Conservation (phyloP, 2,797 vertebrate genomes). For the Sebastes trivittatus region DNA sequence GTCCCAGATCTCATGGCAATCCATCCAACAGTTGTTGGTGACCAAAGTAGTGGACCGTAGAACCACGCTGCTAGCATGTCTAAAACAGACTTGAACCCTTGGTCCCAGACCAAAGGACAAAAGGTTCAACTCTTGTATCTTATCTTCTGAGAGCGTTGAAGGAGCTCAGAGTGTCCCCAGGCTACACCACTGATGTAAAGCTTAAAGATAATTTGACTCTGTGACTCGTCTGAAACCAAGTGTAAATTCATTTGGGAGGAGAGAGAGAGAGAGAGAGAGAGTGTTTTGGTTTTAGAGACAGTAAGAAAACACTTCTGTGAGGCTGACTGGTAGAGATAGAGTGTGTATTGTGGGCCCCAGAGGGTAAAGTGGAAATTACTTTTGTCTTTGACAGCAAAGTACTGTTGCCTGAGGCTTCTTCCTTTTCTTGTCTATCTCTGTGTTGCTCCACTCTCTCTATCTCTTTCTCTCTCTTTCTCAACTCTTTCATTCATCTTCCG, state of each 20-base stretch:
- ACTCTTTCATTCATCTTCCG: slow-evolving; percentile 31
- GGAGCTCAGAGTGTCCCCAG: background rate
- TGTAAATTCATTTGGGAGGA: slow-evolving; percentile 29
- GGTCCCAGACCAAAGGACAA: background rate
- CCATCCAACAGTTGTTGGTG: background rate
- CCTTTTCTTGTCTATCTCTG: slow-evolving; percentile 31
- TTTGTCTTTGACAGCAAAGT: slow-evolving; percentile 75
- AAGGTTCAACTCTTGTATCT: background rate
- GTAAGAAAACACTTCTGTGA: slow-evolving; percentile 48
- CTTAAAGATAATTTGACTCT: slow-evolving; percentile 22
- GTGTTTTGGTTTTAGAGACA: slow-evolving; percentile 31
- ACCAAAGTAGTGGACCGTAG: background rate
- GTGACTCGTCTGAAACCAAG: slow-evolving; percentile 11
- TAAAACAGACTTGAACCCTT: background rate
- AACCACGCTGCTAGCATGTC: background rate
- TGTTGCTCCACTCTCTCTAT: background rate
- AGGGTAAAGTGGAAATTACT: slow-evolving; percentile 74
- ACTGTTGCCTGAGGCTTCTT: slow-evolving; percentile 64
- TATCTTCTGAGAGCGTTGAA: background rate
- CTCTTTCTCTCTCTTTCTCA: background rate
- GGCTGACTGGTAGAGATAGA: slow-evolving; percentile 45
- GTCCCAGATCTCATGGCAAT: background rate
- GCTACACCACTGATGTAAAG: background rate
- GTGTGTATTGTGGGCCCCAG: slow-evolving; percentile 54
- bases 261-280: background rate